A percentile compares a stretch with the other conserved stretches of the same genome.
phyloP scores from a whole-genome alignment of 2,113 vertebrate species.

The Sebastes schlegelii region DNA sequence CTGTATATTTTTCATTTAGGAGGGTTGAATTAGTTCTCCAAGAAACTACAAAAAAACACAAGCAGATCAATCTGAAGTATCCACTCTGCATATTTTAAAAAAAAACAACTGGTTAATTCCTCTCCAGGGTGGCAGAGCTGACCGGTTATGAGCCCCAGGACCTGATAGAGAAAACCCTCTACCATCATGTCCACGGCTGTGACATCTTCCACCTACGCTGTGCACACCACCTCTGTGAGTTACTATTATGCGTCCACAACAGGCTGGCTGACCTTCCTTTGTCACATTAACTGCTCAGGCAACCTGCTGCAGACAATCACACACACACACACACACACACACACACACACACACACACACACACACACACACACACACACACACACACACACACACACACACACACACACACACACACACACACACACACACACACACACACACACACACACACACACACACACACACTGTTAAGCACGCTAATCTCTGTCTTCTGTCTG shows the following conservation, averaged over 20 bases:
- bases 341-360: neutral
- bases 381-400: neutral
- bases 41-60: constrained; percentile 8
- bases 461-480: constrained; percentile 17
- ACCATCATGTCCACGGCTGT: constrained; percentile 98
- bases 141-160: constrained; percentile 99
- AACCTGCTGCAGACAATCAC: constrained; percentile 26
- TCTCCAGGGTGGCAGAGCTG: constrained; percentile 94
- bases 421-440: constrained; percentile 21
- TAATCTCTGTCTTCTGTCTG: constrained; percentile 43
- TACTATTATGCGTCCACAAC: constrained; percentile 35
- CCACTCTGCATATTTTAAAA: constrained; percentile 10
- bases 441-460: constrained; percentile 5
- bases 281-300: constrained; percentile 27
- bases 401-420: constrained; percentile 7
- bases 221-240: constrained; percentile 97
- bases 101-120: constrained; percentile 20
- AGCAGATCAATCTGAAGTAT: neutral
- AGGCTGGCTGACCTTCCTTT: constrained; percentile 27
- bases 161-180: constrained; percentile 98
- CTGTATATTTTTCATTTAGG: constrained; percentile 7
- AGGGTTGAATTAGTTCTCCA: neutral
- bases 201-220: constrained; percentile 98
- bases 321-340: constrained; percentile 5
- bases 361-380: neutral